These are phyloP conservation scores for Diarsia mendica DNA, from an alignment of 2,888 invertebrate genomes.

Conservation along the genomic window DNA sequence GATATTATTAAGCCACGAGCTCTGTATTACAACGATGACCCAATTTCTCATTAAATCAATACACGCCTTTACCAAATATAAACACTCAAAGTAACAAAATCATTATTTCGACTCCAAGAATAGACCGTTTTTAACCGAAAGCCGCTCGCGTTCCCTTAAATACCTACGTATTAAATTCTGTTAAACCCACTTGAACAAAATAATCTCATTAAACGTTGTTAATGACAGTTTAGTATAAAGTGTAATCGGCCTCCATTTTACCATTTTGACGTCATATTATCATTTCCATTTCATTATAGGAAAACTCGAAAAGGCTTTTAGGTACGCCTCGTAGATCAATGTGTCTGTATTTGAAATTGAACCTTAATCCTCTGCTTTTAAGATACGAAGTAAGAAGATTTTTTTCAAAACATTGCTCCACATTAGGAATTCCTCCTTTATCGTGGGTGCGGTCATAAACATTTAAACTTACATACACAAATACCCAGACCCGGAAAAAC, in stretches of 20 bases:
- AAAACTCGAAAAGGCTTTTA: slow-evolving; percentile 38
- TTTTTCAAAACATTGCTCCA: too few species aligned
- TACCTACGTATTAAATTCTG: slow-evolving; percentile 11
- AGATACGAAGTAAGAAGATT: too few species aligned
- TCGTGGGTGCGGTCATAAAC: too few species aligned
- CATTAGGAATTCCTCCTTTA: too few species aligned
- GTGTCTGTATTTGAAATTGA: not conserved
- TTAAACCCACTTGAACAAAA: slow-evolving; percentile 31
- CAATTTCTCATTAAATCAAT: not conserved
- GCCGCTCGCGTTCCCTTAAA: not conserved
- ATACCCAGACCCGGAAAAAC: too few species aligned
- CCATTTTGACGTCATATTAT: slow-evolving; percentile 35
- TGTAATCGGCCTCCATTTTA: slow-evolving; percentile 16
- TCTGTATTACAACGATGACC: not conserved
- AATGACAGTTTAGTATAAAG: slow-evolving; percentile 23
- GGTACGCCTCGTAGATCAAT: not conserved
- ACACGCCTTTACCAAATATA: not conserved
- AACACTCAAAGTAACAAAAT: slow-evolving; percentile 5
- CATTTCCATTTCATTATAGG: slow-evolving; percentile 46
- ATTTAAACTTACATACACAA: too few species aligned
- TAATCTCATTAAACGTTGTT: slow-evolving; percentile 38
- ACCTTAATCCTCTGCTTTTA: too few species aligned
- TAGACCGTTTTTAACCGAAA: slow-evolving; percentile 14
- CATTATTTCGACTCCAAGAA: slow-evolving; percentile 5
- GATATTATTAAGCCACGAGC: too few species aligned